Base-by-base conservation (phyloP, 2,113 vertebrate genomes). In the Cyanistes caeruleus region DNA sequence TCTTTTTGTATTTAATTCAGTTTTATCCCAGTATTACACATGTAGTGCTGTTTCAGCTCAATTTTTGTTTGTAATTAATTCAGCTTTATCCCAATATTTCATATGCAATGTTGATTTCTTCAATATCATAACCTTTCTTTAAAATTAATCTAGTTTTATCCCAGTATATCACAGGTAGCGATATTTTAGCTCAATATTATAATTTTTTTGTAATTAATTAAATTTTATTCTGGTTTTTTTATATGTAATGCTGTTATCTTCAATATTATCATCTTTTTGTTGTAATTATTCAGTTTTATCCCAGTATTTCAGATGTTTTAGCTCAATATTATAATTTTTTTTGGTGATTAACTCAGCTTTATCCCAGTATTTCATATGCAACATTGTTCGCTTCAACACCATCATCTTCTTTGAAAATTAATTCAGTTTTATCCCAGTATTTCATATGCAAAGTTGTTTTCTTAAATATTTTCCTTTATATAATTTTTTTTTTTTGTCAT, bases 31-130 rank as follows among this genome's bases (percentile, higher is more conserved):
- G 1, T n/a, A 4, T 53, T 73, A 27, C 22, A 19, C 5, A 13
- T 14, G 3, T 13, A 53, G 13, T 41, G 35, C 21, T 33, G 6
- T 10, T 72, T 52, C 23, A 5, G 5, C 11, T 72, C 49, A 53
- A 18, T 31, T 56, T 13, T 31, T 43, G 51, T 43, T 51, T 6
- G 27, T 13, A 52, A 52, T 30, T 4, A 16, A 17, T 12, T 39
- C 0, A 10, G 1, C n/a, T 65, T 65, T n/a, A 46, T 7, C 11
- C 22, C 15, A 24, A 3, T 44, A 8, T 65, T 44, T 24, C 10
- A 24, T 2, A 33, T 2, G 5, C 1, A 24, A 6, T 23, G 14
- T 10, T 6, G 3, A 5, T 33, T 65, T 43, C 6, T 11, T 44
- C 41, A n/a, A 4, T 19, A 12, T 4, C 44, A 11, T 23, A 1